Percentiles rank a stretch among this genome's conserved stretches.
Evolutionary conservation across 2,797 vertebrate species (phyloP).

Genomic region (Fistularia commersonii): DNA sequence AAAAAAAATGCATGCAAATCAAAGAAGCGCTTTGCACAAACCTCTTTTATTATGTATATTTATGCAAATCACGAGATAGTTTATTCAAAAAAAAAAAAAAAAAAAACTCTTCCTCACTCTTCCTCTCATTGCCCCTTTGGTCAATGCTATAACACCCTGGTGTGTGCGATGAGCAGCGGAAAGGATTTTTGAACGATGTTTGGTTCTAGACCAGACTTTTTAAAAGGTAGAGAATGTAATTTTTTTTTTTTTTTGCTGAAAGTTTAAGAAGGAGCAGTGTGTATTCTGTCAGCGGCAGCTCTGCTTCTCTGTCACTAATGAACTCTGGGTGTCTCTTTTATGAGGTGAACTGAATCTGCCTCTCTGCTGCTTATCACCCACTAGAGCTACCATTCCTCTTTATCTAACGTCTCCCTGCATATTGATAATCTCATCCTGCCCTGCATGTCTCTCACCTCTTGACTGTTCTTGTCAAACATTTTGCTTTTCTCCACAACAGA

Average conservation of each 20-base stretch:
- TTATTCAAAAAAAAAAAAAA: conserved; percentile 65
- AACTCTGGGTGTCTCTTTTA: conserved; percentile 38
- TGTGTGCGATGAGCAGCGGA: conserved; percentile 33
- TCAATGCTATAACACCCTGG: conserved; percentile 46
- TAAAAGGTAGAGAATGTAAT: conserved; percentile 6
- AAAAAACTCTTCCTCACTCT: conserved; percentile 40
- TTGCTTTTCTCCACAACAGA: conserved; percentile 24
- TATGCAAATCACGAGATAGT: conserved; percentile 69
- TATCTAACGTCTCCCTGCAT: conserved; percentile 35
- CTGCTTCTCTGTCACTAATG: conserved; percentile 26
- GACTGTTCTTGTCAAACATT: conserved; percentile 30
- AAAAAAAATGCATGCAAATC: conserved; percentile 63
- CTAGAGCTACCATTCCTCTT: conserved; percentile 19
- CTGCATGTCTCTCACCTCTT: conserved; percentile 17
- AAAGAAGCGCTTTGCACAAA: conserved; percentile 58
- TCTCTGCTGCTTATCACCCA: conserved; percentile 31
- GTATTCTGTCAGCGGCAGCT: conserved; percentile 19
- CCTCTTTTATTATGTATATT: conserved; percentile 75
- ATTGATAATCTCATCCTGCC: conserved; percentile 39
- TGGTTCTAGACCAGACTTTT: conserved; percentile 16
- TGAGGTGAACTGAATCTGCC: conserved; percentile 25
- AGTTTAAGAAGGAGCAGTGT: conserved; percentile 35
- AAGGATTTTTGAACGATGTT: neutral
- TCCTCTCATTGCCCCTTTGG: conserved; percentile 56
- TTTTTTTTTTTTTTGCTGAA: conserved; percentile 20